Percentiles rank a stretch among this genome's conserved stretches.
phyloP scores from a whole-genome alignment of 2,888 invertebrate species.

The Dicyrtoma fusca region DNA sequence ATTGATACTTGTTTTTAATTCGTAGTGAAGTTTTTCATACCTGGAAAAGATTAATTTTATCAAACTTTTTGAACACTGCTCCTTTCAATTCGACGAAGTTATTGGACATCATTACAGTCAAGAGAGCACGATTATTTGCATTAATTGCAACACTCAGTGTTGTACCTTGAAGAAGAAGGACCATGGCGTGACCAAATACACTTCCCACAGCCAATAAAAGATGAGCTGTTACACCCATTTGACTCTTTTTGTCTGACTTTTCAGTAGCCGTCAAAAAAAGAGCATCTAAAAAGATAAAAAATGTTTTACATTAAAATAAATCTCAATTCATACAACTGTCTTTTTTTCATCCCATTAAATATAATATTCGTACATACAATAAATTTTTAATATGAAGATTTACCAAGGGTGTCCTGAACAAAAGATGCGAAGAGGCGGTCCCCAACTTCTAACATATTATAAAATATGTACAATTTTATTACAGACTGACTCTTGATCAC shows the following conservation, averaged over 20 bases:
- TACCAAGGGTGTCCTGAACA: conserved; percentile 88
- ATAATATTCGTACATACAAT: too few relatives aligned
- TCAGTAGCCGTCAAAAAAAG: conserved; percentile 99
- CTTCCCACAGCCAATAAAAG: conserved; percentile 82
- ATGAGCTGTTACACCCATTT: conserved; percentile 87
- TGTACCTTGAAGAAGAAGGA: conserved; percentile 76
- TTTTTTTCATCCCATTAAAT: too few relatives aligned
- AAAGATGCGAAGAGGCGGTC: conserved; percentile 94
- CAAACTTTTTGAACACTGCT: conserved; percentile 98
- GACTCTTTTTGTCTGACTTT: conserved; percentile 79
- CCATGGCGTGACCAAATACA: conserved; percentile 65
- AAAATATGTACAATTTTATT: conserved; percentile 98
- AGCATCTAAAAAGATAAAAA: conserved; percentile 79
- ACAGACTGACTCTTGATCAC: conserved; percentile 96
- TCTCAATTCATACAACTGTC: too few relatives aligned
- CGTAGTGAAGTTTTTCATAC: too few relatives aligned
- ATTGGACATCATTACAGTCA: conserved; percentile 99
- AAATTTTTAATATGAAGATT: conserved; percentile 1
- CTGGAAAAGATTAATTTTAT: conserved; percentile 96
- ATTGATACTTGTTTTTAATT: too few relatives aligned
- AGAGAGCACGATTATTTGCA: conserved; percentile 94
- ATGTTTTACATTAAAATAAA: too few relatives aligned
- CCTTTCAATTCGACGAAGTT: conserved; percentile 99
- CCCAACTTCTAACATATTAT: conserved; percentile 96
- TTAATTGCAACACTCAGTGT: conserved; percentile 99